Conservation (phyloP, 2,888 invertebrate genomes). For the Exocentrus adspersus region DNA sequence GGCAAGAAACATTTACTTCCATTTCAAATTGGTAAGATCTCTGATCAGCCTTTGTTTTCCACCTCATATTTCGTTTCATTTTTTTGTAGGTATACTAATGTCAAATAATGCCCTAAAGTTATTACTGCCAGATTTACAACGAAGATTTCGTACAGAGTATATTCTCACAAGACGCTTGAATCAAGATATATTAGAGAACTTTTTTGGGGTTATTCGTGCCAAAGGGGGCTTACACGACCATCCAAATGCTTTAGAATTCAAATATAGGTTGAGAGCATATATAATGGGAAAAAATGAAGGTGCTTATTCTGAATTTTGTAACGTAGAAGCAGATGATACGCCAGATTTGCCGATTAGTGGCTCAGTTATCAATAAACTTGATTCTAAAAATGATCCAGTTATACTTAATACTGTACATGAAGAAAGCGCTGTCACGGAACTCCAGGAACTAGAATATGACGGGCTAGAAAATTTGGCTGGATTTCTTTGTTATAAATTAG, state of each 20-base stretch:
- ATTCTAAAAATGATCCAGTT: constrained; percentile 7
- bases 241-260: constrained; percentile 43
- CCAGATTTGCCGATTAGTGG: constrained; percentile 13
- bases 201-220: constrained; percentile 40
- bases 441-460: constrained; percentile 37
- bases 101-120: constrained; percentile 18
- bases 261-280: constrained; percentile 42
- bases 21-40: constrained; percentile 47
- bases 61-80: background rate
- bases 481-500: constrained; percentile 37
- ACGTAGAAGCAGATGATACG: constrained; percentile 33
- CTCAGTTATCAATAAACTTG: constrained; percentile 8
- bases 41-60: too few species aligned
- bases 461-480: constrained; percentile 44
- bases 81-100: constrained; percentile 29
- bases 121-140: constrained; percentile 13
- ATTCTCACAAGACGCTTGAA: constrained; percentile 45
- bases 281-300: constrained; percentile 41
- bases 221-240: constrained; percentile 43
- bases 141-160: constrained; percentile 35
- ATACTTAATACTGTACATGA: constrained; percentile 7
- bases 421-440: constrained; percentile 7
- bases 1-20: constrained; percentile 37
- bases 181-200: constrained; percentile 45
- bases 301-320: constrained; percentile 24